Evolutionary conservation across 2,113 vertebrate genomes (phyloP).

Genomic region (Galemys pyrenaicus): DNA sequence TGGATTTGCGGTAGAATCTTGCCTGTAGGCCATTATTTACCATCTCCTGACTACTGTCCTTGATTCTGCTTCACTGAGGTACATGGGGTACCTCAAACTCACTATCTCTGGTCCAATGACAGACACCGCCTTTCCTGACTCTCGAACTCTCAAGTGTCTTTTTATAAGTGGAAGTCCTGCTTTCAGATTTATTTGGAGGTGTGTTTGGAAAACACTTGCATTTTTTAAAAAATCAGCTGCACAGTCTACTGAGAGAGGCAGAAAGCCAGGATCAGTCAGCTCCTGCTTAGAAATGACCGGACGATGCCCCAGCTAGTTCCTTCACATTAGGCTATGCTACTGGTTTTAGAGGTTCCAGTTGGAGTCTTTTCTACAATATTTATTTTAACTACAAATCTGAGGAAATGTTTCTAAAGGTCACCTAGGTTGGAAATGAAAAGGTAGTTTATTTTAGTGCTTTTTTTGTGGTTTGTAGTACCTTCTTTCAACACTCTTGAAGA

Average conservation of each 20-base stretch:
- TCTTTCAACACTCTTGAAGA: neutral
- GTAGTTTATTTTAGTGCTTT: neutral
- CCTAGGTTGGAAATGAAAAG: conserved; percentile 1
- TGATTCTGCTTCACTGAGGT: neutral
- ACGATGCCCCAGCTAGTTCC: neutral
- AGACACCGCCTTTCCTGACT: neutral
- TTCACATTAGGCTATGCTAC: neutral
- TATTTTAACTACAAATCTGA: neutral
- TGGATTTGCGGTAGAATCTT: neutral
- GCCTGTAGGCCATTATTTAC: neutral
- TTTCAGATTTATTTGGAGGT: neutral
- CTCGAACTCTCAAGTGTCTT: neutral
- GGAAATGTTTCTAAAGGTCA: neutral
- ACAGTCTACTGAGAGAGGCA: neutral
- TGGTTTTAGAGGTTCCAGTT: neutral
- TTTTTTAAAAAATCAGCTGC: neutral
- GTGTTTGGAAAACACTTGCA: neutral
- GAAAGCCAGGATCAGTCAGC: accelerated
- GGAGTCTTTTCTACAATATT: neutral
- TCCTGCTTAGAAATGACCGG: neutral
- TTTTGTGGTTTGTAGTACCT: neutral
- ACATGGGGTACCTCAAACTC: neutral
- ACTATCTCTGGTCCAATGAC: neutral
- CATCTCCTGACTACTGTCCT: neutral
- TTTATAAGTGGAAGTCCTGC: neutral